Base-by-base conservation (phyloP, 2,888 invertebrate species). In the Suillia variegata region DNA sequence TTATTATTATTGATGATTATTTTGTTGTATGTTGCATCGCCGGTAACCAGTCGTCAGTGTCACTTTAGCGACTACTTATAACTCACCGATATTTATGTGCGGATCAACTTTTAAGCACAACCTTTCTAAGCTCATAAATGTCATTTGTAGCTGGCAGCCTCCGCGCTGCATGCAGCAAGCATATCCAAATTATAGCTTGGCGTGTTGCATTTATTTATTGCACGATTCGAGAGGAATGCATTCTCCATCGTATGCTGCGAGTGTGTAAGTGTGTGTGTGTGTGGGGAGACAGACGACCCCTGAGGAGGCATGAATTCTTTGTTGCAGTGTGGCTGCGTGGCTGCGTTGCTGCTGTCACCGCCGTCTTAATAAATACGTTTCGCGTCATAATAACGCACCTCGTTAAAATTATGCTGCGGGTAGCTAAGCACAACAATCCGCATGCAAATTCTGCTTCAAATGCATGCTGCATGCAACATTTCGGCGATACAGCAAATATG, bases 311-410 rank as follows among this genome's bases (percentile, higher is more conserved):
- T 38, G n/a, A 38, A 38, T 38, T n/a, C 45, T 45, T 6, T 45
- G 18, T 18, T 45, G 26, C n/a, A 31, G 31, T 31, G 4, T n/a
- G n/a, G n/a, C n/a, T n/a, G n/a, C n/a, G n/a, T n/a, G n/a, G n/a
- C n/a, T n/a, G n/a, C n/a, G n/a, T n/a, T 38, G 38, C 38, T 38
- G 38, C 38, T 38, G 31, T 6, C 38, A 13, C n/a, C n/a, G n/a
- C 38, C n/a, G 38, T 38, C 13, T 38, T 38, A 38, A 38, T 38
- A 38, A 38, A 38, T 38, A 38, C n/a, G 38, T 38, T 38, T 38
- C 38, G 20, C 45, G 45, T 45, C 45, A 45, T 45, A 45, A 45
- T 45, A 20, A 45, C 18, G 45, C 45, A 45, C 17, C 45, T 45
- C 18, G 45, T 45, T 18, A 45, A 45, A 45, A 45, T 8, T 17